Evolutionary conservation across 2,113 vertebrate genomes (phyloP), one percentile per base, ranked within the genome.

Genomic region (Nothobranchius furzeri): DNA sequence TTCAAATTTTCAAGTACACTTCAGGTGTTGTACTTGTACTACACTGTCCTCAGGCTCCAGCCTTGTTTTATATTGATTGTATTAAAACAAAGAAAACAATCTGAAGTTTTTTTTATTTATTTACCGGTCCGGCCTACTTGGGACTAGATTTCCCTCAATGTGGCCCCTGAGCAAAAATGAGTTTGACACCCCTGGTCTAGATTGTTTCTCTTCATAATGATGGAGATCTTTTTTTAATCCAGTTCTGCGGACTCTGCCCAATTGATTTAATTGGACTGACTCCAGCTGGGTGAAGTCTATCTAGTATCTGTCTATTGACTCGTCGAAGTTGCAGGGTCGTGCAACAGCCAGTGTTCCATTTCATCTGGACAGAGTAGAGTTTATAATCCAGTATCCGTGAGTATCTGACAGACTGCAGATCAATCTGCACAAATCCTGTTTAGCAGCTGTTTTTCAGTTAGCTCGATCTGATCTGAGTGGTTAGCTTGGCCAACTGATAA

Each of bases 381-480:
- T 12, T 75, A 55, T 81, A 81, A 85, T 82, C 82, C 73, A 70
- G 47, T 56, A 67, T 61, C 43, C 56, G 56, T 56, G 43, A 60
- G 73, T 68, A 63, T 65, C 66, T 62, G 68, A 69, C 12, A 25
- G 17, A 54, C 59, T 65, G 48, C 45, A 43, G 37, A 42, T 68
- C 62, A 47, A 49, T 68, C 46, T 53, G 52, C 42, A 62, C 35
- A 76, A 81, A 80, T 85, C 71, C 79, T 77, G 25, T 47, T 76
- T 73, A 85, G 84, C 63, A 72, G 63, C 79, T 70, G 62, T 11
- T 67, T 67, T 46, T 67, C 71, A 62, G 69, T 85, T 78, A 76
- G 20, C 70, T 64, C 55, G 64, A 47, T 81, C 61, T 49, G 57
- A n/a, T 10, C 24, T 43, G 57, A 60, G 65, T 37, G 14, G 51